Percentiles rank a stretch among this genome's conserved stretches.
Evolutionary conservation across 2,888 invertebrate species (phyloP).

Genomic region (Esperia sulphurella): DNA sequence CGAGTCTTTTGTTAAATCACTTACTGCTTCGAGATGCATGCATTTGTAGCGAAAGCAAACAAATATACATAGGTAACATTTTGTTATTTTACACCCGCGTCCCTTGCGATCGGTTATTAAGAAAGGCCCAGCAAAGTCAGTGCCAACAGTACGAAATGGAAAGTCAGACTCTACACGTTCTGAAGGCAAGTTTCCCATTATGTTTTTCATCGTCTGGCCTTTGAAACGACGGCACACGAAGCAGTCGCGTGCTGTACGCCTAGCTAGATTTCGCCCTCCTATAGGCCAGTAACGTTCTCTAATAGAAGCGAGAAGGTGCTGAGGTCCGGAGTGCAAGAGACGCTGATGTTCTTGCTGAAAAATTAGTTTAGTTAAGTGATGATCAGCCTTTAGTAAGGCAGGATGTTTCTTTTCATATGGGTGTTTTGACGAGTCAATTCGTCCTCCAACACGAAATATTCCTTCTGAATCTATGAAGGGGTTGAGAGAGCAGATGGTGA

Average conservation of each 20-base stretch:
- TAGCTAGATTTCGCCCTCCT: conserved; percentile 17
- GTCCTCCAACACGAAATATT: conserved; percentile 18
- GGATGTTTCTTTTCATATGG: conserved; percentile 14
- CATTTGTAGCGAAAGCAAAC: neutral
- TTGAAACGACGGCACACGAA: conserved; percentile 11
- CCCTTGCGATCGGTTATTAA: neutral
- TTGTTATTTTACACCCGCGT: neutral
- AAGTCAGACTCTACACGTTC: conserved; percentile 10
- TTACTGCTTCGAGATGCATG: neutral
- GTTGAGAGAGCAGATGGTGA: no score
- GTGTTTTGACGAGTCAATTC: conserved; percentile 16
- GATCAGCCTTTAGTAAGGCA: conserved; percentile 12
- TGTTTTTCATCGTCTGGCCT: conserved; percentile 7
- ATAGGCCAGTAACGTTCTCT: no score
- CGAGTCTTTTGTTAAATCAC: neutral
- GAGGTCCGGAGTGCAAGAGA: conserved; percentile 13
- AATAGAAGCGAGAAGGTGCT: conserved; percentile 7
- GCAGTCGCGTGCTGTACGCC: conserved; percentile 9
- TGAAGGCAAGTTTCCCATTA: conserved; percentile 15
- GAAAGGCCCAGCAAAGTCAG: conserved; percentile 20
- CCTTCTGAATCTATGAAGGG: conserved; percentile 17
- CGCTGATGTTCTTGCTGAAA: conserved; percentile 8
- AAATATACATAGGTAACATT: neutral
- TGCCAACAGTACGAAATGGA: conserved; percentile 13
- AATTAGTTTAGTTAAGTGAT: conserved; percentile 10